These are phyloP conservation scores for Agrilus planipennis DNA, from an alignment of 1,140 invertebrate genomes.

Conservation along the genomic window DNA sequence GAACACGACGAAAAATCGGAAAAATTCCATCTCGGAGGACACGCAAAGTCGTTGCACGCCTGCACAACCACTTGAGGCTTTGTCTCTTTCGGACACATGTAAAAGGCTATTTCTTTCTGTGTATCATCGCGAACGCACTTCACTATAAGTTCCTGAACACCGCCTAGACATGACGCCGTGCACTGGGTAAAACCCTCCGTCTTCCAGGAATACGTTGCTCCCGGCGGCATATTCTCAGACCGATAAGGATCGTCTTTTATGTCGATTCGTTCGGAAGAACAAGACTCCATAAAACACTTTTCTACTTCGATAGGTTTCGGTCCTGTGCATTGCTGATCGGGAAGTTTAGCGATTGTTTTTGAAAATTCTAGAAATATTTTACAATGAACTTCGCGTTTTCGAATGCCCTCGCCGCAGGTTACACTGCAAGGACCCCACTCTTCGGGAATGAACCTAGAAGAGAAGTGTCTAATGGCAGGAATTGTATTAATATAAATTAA, in stretches of 20 bases:
- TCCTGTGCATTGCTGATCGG: slow-evolving; percentile 78
- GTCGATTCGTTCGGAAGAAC: slow-evolving; percentile 35
- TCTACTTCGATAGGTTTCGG: slow-evolving; percentile 68
- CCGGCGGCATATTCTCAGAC: slow-evolving; percentile 38
- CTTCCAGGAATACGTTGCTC: slow-evolving; percentile 70
- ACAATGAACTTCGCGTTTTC: slow-evolving; percentile 71
- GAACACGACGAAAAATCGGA: slow-evolving; percentile 75
- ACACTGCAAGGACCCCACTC: slow-evolving; percentile 83
- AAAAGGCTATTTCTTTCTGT: slow-evolving; percentile 68
- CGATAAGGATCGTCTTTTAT: slow-evolving; percentile 31
- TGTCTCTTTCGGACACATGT: slow-evolving; percentile 66
- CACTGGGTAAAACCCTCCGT: slow-evolving; percentile 79
- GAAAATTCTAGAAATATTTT: slow-evolving; percentile 91
- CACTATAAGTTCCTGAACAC: slow-evolving; percentile 80
- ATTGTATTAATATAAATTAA: background rate
- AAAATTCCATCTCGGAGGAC: slow-evolving; percentile 80
- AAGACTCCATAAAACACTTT: slow-evolving; percentile 64
- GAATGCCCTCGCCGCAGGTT: slow-evolving; percentile 77
- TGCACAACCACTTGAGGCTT: slow-evolving; percentile 81
- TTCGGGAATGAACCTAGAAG: slow-evolving; percentile 55
- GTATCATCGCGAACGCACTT: slow-evolving; percentile 81
- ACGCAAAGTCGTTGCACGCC: slow-evolving; percentile 88
- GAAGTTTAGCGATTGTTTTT: slow-evolving; percentile 69
- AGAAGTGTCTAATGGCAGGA: background rate
- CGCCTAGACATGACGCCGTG: slow-evolving; percentile 88